Conservation (phyloP, 2,888 invertebrate species). For the Cosmia pyralina region DNA sequence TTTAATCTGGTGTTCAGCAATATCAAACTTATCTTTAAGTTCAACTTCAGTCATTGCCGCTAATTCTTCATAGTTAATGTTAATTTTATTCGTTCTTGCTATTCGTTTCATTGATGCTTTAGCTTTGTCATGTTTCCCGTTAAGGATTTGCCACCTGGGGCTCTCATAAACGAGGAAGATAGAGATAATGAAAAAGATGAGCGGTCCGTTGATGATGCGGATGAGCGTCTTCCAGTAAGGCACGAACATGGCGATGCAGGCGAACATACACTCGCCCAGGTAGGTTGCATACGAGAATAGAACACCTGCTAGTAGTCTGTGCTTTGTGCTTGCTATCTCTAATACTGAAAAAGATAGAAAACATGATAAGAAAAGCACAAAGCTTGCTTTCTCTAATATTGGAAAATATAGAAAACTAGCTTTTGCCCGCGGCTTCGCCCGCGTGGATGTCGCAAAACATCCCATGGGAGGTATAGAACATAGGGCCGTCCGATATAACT, state of each 20-base stretch:
- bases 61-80: slow-evolving; percentile 74
- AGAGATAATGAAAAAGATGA: slow-evolving; percentile 74
- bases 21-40: slow-evolving; percentile 77
- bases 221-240: slow-evolving; percentile 81
- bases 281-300: slow-evolving; percentile 80
- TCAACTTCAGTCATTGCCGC: slow-evolving; percentile 70
- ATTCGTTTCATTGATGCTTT: slow-evolving; percentile 74
- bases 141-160: slow-evolving; percentile 82
- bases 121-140: slow-evolving; percentile 77
- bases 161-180: slow-evolving; percentile 79
- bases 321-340: slow-evolving; percentile 78
- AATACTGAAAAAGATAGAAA: slow-evolving; percentile 74
- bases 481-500: too few species aligned
- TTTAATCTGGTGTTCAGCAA: slow-evolving; percentile 71
- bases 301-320: slow-evolving; percentile 79
- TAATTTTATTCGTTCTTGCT: slow-evolving; percentile 76
- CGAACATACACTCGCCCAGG: slow-evolving; percentile 79
- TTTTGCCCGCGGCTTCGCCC: too few species aligned
- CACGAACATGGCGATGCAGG: slow-evolving; percentile 78
- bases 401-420: too few species aligned
- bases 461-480: too few species aligned
- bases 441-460: too few species aligned
- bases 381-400: too few species aligned
- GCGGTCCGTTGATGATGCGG: slow-evolving; percentile 79
- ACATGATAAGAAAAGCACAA: slow-evolving; percentile 7